A percentile compares a stretch with the other conserved stretches of the same genome.
Conservation (phyloP, 2,888 invertebrate genomes). For the Agrochola litura region DNA sequence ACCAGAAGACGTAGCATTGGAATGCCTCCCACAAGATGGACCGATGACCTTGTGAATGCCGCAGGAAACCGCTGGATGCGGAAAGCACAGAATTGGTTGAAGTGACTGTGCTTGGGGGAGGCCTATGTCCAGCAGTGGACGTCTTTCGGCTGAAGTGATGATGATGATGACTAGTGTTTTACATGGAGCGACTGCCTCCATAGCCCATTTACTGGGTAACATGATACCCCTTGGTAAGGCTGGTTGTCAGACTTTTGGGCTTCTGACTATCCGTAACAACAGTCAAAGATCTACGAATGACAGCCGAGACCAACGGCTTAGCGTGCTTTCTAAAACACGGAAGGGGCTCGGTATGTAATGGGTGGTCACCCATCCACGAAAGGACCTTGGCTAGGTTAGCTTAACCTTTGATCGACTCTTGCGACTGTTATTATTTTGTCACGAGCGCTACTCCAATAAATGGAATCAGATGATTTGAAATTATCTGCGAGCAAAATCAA, state of each 20-base stretch:
- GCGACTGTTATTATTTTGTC: background rate
- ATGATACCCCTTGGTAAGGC: background rate
- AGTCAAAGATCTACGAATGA: background rate
- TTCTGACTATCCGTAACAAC: background rate
- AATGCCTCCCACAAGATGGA: no score
- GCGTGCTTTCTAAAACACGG: background rate
- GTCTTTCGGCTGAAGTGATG: no score
- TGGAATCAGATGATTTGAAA: background rate
- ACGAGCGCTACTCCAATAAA: background rate
- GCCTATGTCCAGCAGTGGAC: no score
- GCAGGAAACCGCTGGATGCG: no score
- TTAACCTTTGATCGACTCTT: background rate
- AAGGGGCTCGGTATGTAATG: background rate
- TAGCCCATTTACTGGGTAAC: background rate
- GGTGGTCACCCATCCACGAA: background rate
- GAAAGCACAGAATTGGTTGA: no score
- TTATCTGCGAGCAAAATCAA: no score
- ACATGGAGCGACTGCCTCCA: background rate
- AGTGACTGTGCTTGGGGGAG: no score
- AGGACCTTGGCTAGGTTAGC: no score
- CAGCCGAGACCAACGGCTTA: background rate
- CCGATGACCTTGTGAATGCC: no score
- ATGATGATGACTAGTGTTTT: no score
- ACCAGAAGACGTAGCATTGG: no score
- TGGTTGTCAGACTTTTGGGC: background rate